Base-by-base conservation (phyloP, 2,888 invertebrate species). In the Chloromyia formosa region DNA sequence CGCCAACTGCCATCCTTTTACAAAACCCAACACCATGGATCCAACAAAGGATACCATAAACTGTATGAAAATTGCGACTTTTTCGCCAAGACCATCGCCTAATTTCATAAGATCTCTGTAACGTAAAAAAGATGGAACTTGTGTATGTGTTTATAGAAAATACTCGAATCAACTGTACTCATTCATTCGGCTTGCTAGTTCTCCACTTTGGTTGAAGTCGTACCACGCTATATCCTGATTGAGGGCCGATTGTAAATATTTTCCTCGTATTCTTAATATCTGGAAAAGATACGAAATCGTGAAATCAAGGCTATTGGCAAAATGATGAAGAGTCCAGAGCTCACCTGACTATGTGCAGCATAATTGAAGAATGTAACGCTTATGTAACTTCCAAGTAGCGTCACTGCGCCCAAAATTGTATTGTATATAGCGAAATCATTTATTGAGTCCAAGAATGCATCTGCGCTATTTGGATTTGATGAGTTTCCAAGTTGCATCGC, bases 81-180 rank as follows among this genome's bases (percentile, higher is more conserved):
- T 95, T 82, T 95, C 95, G 0, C 94, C 94, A 53, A 94, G 89
- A 10, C 94, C 95, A 78, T 94, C 94, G 85, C 94, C 93, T 78
- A 94, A 86, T 85, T 92, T 93, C 2, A 88, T 86, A 0, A 93
- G 86, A 83, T 93, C 92, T 80, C 93, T 93, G 81, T 42, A 82
- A 79, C n/a, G n/a, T n/a, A n/a, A n/a, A n/a, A n/a, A n/a, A n/a
- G n/a, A n/a, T n/a, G n/a, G n/a, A n/a, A n/a, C 68, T n/a, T n/a
- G n/a, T n/a, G n/a, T n/a, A n/a, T n/a, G n/a, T n/a, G n/a, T n/a
- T n/a, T n/a, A n/a, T n/a, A n/a, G n/a, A n/a, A n/a, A n/a, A n/a
- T n/a, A n/a, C 45, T 45, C 54, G 16, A 54, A n/a, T 1, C 14
- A 16, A 7, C 1, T 45, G 45, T 86, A 93, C 93, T 92, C 92